phyloP scores from a whole-genome alignment of 2,888 invertebrate genomes.

The Suillia variegata region DNA sequence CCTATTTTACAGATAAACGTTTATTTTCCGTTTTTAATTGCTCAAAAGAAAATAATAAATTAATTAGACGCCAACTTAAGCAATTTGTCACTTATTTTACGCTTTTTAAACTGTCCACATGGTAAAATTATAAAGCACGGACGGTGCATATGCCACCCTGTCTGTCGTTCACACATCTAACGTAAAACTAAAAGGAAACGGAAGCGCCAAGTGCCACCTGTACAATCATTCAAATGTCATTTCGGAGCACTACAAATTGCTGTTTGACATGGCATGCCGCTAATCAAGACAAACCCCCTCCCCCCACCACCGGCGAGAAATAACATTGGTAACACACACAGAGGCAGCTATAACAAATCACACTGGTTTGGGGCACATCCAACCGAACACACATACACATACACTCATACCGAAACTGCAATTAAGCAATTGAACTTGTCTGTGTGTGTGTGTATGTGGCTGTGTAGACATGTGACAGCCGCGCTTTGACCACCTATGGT shows the following conservation, averaged over 20 bases:
- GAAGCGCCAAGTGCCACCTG: neutral
- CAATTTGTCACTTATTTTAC: slow-evolving; percentile 11
- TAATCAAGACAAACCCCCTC: slow-evolving; percentile 43
- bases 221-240: slow-evolving; percentile 37
- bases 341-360: no score
- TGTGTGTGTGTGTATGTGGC: neutral
- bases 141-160: no score
- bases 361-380: no score
- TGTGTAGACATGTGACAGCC: neutral
- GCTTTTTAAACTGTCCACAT: no score
- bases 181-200: no score
- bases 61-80: neutral
- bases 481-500: slow-evolving; percentile 16
- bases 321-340: no score
- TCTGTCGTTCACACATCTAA: no score
- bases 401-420: neutral
- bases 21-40: no score
- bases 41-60: slow-evolving; percentile 2
- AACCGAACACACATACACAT: neutral
- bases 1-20: no score
- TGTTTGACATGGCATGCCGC: slow-evolving; percentile 53
- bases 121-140: no score
- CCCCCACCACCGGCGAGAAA: neutral
- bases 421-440: neutral
- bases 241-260: slow-evolving; percentile 35